phyloP scores from a whole-genome alignment of 2,888 invertebrate genomes.

The Eupithecia insigniata region DNA sequence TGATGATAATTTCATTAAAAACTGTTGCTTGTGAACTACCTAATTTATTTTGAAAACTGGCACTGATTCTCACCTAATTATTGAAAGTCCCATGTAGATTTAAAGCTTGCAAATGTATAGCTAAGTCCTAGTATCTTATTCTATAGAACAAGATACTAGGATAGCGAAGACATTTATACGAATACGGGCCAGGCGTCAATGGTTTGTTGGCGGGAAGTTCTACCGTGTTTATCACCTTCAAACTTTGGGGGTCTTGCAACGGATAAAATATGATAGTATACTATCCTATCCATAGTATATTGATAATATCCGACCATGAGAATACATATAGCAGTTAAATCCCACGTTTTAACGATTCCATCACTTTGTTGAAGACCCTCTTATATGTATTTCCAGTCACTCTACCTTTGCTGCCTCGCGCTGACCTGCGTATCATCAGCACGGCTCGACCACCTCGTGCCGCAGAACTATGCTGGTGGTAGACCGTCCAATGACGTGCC shows the following conservation, averaged over 20 bases:
- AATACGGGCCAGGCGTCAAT: too few species aligned
- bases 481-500: constrained; percentile 66
- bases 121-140: too few species aligned
- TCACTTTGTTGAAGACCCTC: neutral
- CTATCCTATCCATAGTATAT: too few species aligned
- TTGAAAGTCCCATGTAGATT: neutral
- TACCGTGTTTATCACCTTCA: too few species aligned
- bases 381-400: constrained; percentile 56
- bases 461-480: constrained; percentile 58
- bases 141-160: too few species aligned
- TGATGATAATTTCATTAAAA: neutral
- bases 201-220: too few species aligned
- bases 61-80: neutral
- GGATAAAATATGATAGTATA: neutral
- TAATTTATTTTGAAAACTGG: neutral
- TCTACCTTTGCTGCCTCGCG: constrained; percentile 55
- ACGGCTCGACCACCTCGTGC: constrained; percentile 69
- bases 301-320: too few species aligned
- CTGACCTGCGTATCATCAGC: constrained; percentile 57
- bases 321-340: neutral
- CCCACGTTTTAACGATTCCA: neutral
- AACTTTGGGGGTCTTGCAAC: neutral
- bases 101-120: too few species aligned
- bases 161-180: neutral
- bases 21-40: neutral